These are phyloP conservation scores for Gari tellinella DNA, from an alignment of 2,888 invertebrate genomes.

Conservation along the genomic window DNA sequence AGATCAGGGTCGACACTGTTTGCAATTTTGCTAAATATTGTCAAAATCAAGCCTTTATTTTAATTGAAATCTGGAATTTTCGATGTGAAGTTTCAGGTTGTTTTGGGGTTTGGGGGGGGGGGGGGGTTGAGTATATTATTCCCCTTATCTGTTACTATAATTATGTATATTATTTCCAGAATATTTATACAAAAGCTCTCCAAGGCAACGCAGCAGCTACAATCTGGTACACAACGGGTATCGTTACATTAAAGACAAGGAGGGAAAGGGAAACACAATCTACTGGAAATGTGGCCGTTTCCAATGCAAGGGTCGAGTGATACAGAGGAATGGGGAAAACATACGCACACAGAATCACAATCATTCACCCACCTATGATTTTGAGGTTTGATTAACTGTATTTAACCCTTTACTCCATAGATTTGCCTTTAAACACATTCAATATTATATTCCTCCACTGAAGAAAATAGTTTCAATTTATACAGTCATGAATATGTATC, in stretches of 20 bases:
- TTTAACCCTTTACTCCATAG: no score
- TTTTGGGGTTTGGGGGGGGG: no score
- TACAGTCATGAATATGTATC: no score
- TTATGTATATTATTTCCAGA: background rate
- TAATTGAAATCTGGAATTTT: no score
- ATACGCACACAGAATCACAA: constrained; percentile 41
- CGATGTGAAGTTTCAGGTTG: no score
- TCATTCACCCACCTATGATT: constrained; percentile 13
- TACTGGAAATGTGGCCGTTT: constrained; percentile 49
- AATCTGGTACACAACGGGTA: constrained; percentile 38
- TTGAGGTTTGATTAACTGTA: constrained; percentile 21
- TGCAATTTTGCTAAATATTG: no score
- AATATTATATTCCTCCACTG: no score
- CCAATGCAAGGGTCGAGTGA: constrained; percentile 47
- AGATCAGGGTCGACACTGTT: no score
- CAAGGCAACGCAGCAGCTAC: constrained; percentile 7
- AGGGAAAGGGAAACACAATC: constrained; percentile 32
- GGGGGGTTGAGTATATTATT: background rate
- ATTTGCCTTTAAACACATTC: no score
- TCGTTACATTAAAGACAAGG: constrained; percentile 47
- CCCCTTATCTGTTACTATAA: no score
- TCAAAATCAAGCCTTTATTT: no score
- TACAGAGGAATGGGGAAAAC: constrained; percentile 38
- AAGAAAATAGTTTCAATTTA: no score
- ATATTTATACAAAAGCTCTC: background rate